Evolutionary conservation across 2,888 invertebrate species (phyloP), one percentile per base, ranked within the genome.

Genomic region (Caenorhabditis uteleia): DNA sequence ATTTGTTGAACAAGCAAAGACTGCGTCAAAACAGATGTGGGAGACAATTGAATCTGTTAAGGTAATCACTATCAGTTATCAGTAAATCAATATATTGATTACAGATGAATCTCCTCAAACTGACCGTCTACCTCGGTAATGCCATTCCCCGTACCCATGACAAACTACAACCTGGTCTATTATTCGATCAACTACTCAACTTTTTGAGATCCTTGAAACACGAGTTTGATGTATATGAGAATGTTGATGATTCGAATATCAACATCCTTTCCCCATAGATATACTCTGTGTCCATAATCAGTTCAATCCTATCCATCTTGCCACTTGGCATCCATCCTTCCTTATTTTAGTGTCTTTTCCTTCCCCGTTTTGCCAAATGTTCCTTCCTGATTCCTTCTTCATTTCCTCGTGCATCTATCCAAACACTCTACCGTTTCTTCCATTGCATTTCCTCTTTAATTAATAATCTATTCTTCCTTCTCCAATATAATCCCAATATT

Each of bases 221-320:
- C 2, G 44, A 44, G 18, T 56, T 56, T 16, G 62, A 62, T 27
- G 14, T 39, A n/a, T 47, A 51, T 27, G 51, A 46, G 18, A 36
- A 49, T n/a, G 27, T n/a, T 29, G 56, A 56, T 3, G 62, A 62
- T 16, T 51, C 42, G 14, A 45, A 62, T 43, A 57, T 62, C 16
- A 62, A 62, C 29, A 53, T 62, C 8, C 42, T 56, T 21, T 62
- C 56, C 10, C 62, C 62, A 2, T 62, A 40, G n/a, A n/a, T n/a
- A n/a, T n/a, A n/a, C n/a, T n/a, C n/a, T n/a, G n/a, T n/a, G n/a
- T n/a, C n/a, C n/a, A n/a, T n/a, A n/a, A n/a, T n/a, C n/a, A n/a
- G n/a, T n/a, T n/a, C n/a, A n/a, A n/a, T n/a, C n/a, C n/a, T n/a
- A n/a, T n/a, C n/a, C n/a, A n/a, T n/a, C n/a, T n/a, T n/a, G n/a